A percentile compares a stretch with the other conserved stretches of the same genome.
Evolutionary conservation across 2,113 vertebrate species (phyloP).

Genomic region (Gasterosteus aculeatus): DNA sequence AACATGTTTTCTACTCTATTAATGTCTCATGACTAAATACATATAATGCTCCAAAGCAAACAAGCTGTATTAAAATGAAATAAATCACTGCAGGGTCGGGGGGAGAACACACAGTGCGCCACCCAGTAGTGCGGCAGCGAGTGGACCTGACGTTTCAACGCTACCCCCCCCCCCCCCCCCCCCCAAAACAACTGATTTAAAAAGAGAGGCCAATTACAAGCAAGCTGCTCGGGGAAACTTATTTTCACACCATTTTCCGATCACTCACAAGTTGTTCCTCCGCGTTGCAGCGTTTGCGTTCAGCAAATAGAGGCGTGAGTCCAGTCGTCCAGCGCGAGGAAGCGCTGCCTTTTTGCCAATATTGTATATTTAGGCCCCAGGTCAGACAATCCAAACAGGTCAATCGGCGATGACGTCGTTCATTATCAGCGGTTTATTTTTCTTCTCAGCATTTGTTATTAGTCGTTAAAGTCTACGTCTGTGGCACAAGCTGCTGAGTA

Average conservation of each 20-base stretch:
- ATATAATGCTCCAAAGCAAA: constrained; percentile 74
- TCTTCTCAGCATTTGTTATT: constrained; percentile 42
- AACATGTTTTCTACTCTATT: constrained; percentile 77
- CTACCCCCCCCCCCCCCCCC: constrained; percentile 12
- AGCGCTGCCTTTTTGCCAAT: constrained; percentile 30
- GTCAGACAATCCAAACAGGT: constrained; percentile 57
- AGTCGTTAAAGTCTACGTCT: neutral
- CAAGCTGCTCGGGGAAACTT: constrained; percentile 21
- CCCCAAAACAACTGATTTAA: constrained; percentile 39
- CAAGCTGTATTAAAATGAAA: constrained; percentile 69
- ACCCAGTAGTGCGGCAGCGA: constrained; percentile 51
- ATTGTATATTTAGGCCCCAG: constrained; percentile 44
- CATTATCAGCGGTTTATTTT: constrained; percentile 51
- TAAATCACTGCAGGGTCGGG: constrained; percentile 67
- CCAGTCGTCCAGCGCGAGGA: constrained; percentile 45
- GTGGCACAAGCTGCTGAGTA: no score
- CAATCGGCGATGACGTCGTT: constrained; percentile 73
- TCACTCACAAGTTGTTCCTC: constrained; percentile 33
- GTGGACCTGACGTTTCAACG: constrained; percentile 42
- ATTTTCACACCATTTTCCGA: constrained; percentile 45
- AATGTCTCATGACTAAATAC: constrained; percentile 79
- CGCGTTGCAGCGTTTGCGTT: constrained; percentile 4
- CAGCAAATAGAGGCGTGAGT: constrained; percentile 37
- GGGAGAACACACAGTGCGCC: constrained; percentile 45
- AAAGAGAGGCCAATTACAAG: constrained; percentile 38